Conservation (phyloP, 2,113 vertebrate species). For the Camelus dromedarius region DNA sequence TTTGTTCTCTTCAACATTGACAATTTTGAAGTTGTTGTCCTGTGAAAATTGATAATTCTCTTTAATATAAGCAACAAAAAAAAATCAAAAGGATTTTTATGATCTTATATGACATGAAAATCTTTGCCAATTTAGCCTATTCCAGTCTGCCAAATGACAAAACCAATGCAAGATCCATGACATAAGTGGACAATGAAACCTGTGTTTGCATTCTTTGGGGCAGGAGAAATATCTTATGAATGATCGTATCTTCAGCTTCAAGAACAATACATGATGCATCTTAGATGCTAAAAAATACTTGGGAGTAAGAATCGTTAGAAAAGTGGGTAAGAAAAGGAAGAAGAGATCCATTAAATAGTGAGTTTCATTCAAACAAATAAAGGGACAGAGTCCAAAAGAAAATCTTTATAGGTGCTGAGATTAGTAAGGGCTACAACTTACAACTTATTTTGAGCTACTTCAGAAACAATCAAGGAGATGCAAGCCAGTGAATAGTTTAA, state of each 20-base stretch:
- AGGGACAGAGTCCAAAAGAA: neutral
- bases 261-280: neutral
- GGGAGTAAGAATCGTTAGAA: neutral
- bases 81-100: neutral
- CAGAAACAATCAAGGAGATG: neutral
- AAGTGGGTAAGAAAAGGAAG: neutral
- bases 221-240: neutral
- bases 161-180: neutral
- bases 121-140: neutral
- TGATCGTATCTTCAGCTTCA: neutral
- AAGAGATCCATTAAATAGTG: neutral
- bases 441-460: neutral
- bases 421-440: neutral
- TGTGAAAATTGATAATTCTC: neutral
- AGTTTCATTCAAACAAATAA: neutral
- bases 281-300: neutral
- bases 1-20: neutral
- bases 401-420: neutral
- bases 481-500: neutral
- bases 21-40: neutral
- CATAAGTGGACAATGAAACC: neutral
- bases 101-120: neutral
- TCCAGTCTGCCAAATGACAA: neutral
- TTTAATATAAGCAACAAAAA: neutral
- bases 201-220: neutral